Conservation (phyloP, 2,888 invertebrate species). For the Lottia gigantea region DNA sequence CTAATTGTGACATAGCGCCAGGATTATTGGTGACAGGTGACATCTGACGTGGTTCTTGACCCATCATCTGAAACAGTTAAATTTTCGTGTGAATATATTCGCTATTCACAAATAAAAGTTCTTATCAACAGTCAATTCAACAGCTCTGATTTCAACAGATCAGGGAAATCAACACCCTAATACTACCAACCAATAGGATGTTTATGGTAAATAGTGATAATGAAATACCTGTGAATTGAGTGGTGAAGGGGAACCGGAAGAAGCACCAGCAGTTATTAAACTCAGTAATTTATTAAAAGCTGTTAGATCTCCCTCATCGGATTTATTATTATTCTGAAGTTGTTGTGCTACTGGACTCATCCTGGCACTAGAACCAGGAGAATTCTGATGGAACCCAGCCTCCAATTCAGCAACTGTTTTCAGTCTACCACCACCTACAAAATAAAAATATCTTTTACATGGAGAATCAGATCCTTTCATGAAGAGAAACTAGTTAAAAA, state of each 20-base stretch:
- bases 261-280: constrained; percentile 60
- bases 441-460: neutral
- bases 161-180: too few species aligned
- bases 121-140: too few species aligned
- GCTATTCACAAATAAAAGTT: too few species aligned
- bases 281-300: constrained; percentile 66
- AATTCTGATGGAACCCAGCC: constrained; percentile 49
- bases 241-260: constrained; percentile 32
- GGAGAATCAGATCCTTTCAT: too few species aligned
- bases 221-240: neutral
- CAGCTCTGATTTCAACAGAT: too few species aligned
- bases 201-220: too few species aligned
- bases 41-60: neutral
- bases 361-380: constrained; percentile 24
- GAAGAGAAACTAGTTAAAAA: too few species aligned
- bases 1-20: neutral
- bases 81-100: too few species aligned
- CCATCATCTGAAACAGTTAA: neutral
- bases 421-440: constrained; percentile 29
- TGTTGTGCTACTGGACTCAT: constrained; percentile 27
- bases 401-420: constrained; percentile 62
- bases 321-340: constrained; percentile 25
- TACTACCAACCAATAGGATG: too few species aligned
- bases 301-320: constrained; percentile 53
- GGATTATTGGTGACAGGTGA: neutral